A percentile compares a stretch with the other conserved stretches of the same genome.
Conservation (phyloP, 2,113 vertebrate species). For the Lanius collurio region DNA sequence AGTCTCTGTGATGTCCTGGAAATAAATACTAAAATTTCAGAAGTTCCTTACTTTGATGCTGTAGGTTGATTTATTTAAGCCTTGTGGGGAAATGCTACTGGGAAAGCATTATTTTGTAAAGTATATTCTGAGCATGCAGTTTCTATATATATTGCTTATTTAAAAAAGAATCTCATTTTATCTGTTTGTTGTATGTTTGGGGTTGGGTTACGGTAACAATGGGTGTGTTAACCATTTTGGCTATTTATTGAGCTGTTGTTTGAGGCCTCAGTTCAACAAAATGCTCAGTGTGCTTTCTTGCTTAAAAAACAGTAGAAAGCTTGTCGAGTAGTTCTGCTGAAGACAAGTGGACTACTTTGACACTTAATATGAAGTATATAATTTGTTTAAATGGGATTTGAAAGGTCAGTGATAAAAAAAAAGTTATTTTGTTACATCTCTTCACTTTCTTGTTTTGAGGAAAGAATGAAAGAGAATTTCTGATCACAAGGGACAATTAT, state of each 20-base stretch:
- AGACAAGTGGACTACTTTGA: neutral
- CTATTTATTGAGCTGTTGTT: neutral
- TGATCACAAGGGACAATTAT: neutral
- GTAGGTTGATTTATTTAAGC: neutral
- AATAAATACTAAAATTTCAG: neutral
- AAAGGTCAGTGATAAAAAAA: neutral
- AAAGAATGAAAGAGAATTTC: neutral
- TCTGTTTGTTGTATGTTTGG: too few relatives aligned
- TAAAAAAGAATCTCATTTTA: neutral
- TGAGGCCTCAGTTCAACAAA: neutral
- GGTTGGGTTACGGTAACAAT: neutral
- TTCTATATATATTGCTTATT: neutral
- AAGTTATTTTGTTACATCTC: neutral
- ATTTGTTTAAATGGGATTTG: neutral
- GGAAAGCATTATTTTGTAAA: neutral
- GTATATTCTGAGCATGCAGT: neutral
- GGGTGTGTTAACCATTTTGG: neutral
- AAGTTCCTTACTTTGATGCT: neutral
- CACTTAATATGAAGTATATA: neutral
- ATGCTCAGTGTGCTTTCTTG: neutral
- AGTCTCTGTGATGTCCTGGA: neutral
- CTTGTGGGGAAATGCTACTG: neutral
- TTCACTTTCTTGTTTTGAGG: neutral
- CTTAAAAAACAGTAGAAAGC: neutral
- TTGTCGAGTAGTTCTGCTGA: neutral